Conservation (phyloP, 2,113 vertebrate species). For the Bombycilla garrulus region DNA sequence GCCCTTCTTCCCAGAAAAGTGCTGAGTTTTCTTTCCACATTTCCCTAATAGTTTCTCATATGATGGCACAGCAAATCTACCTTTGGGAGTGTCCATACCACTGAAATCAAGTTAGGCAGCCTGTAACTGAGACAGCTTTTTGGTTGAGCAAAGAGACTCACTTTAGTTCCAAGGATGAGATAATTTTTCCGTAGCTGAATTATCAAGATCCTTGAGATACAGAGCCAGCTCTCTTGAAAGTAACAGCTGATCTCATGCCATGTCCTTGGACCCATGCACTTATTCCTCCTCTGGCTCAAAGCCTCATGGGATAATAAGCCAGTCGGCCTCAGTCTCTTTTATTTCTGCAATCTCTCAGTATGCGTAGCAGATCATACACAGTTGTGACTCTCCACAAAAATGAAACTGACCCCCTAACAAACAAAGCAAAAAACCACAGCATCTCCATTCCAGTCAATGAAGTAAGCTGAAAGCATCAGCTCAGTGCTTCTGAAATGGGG, state of each 20-base stretch:
- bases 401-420: accelerated
- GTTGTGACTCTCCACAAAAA: neutral
- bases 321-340: neutral
- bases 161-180: slow-evolving; percentile 18
- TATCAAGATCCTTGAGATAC: slow-evolving; percentile 38
- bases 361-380: neutral
- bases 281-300: neutral
- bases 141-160: neutral
- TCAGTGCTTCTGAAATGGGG: neutral
- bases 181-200: slow-evolving; percentile 26
- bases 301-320: neutral
- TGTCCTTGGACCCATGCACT: neutral
- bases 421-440: neutral
- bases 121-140: neutral
- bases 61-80: neutral
- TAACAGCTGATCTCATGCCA: neutral
- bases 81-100: neutral
- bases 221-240: neutral
- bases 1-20: neutral
- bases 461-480: neutral
- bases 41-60: neutral
- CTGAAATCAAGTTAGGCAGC: neutral
- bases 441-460: neutral
- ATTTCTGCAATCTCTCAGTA: neutral
- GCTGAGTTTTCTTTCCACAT: neutral